A percentile compares a stretch with the other conserved stretches of the same genome.
These are phyloP conservation scores for Neodiprion pinetum DNA, from an alignment of 1,140 invertebrate species.

Conservation along the genomic window DNA sequence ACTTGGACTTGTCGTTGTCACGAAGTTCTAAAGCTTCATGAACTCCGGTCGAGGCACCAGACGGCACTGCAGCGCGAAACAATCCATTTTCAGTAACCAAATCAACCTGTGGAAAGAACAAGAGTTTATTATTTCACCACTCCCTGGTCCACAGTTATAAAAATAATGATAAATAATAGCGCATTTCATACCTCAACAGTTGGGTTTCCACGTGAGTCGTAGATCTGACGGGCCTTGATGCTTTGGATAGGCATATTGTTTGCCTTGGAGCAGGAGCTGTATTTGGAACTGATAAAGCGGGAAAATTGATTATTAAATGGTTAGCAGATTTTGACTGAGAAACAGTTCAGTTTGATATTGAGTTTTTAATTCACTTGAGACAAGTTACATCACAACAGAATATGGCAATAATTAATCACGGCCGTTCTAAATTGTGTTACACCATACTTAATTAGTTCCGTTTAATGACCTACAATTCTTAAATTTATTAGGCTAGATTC, in stretches of 20 bases:
- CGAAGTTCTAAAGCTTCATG: conserved; percentile 97
- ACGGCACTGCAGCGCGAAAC: conserved; percentile 96
- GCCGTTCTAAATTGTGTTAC: too few species aligned
- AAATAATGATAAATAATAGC: background rate
- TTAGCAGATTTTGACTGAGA: too few species aligned
- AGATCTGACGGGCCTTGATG: conserved; percentile 96
- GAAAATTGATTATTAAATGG: conserved; percentile 18
- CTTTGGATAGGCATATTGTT: conserved; percentile 78
- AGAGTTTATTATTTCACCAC: conserved; percentile 13
- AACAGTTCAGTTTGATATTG: too few species aligned
- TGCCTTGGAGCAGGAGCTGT: conserved; percentile 22
- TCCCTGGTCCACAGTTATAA: conserved; percentile 8
- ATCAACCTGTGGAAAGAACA: conserved; percentile 51
- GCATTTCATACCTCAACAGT: conserved; percentile 84
- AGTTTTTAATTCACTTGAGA: too few species aligned
- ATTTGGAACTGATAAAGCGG: conserved; percentile 39
- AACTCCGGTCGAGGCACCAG: conserved; percentile 96
- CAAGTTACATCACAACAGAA: too few species aligned
- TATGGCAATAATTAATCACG: too few species aligned
- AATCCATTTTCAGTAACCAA: conserved; percentile 79
- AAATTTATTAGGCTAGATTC: too few species aligned
- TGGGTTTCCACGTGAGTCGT: conserved; percentile 98
- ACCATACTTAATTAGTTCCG: too few species aligned
- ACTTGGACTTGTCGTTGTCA: conserved; percentile 88
- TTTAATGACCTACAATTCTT: too few species aligned